Evolutionary conservation across 1,140 invertebrate genomes (phyloP), one percentile per base, ranked within the genome.

Genomic region (Trypoxylus dichotomus): DNA sequence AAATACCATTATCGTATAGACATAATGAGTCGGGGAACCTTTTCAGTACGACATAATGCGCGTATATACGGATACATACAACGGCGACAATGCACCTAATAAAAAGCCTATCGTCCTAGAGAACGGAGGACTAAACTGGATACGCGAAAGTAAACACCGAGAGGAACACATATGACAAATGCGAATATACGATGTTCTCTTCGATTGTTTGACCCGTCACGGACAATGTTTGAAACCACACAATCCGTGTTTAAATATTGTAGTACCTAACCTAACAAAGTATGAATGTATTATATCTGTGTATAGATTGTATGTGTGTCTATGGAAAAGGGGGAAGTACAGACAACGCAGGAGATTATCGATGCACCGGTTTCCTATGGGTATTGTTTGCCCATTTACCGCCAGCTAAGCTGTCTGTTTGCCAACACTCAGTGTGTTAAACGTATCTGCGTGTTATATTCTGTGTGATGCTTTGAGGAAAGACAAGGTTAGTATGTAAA

Each of bases 351-450:
- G 24, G 79, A 82, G 83, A 84, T 84, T 84, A 84, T 80, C 77
- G 75, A 80, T 77, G 79, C 80, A 82, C 81, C 80, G 78, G 81
- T 76, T 79, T 78, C 60, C 60, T 78, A 79, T 79, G 24, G 76
- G 76, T 79, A 82, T 83, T 84, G 83, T 84, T 84, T 84, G 83
- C 79, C 83, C 83, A 84, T 84, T 84, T 84, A 84, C 83, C 83
- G 83, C 83, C 83, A 84, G 83, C 83, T 83, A 83, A 84, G 81
- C 81, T 82, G 71, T 78, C 78, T 82, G 81, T 82, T 82, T 82
- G 79, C 81, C 77, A 79, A 82, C 79, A 82, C 80, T 78, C 79
- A 76, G 60, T 71, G 19, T 27, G 42, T 76, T 71, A 68, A 68
- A 68, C 24, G 19, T 68, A 24, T 68, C 60, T 68, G 24, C 24